A percentile compares a stretch with the other conserved stretches of the same genome.
phyloP scores from a whole-genome alignment of 1,140 invertebrate genomes.

The Trichogramma pretiosum region DNA sequence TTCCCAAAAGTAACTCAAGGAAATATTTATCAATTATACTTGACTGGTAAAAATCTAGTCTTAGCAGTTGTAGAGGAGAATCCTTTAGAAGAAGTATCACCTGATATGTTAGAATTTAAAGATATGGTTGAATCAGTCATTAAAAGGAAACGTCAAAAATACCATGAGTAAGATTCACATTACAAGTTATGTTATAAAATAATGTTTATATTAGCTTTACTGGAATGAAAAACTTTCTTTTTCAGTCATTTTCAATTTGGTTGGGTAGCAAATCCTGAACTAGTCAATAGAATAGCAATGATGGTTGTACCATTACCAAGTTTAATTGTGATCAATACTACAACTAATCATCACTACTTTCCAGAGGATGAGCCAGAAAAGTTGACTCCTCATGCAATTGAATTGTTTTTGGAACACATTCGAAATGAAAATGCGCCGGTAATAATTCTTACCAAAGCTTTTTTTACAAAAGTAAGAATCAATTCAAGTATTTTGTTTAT shows the following conservation, averaged over 20 bases:
- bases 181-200: neutral
- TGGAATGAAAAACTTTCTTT: conserved; percentile 15
- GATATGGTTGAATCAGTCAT: conserved; percentile 81
- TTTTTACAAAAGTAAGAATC: neutral
- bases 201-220: too few relatives aligned
- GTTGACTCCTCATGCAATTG: conserved; percentile 69
- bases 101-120: conserved; percentile 73
- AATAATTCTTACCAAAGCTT: conserved; percentile 13
- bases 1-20: conserved; percentile 80
- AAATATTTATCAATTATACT: conserved; percentile 73
- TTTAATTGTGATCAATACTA: conserved; percentile 81
- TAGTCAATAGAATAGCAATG: conserved; percentile 89
- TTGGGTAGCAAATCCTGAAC: conserved; percentile 75
- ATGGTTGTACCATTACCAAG: conserved; percentile 71
- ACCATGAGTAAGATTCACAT: conserved; percentile 56
- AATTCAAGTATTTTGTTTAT: conserved; percentile 18
- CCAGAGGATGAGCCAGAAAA: conserved; percentile 74
- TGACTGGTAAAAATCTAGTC: conserved; percentile 79
- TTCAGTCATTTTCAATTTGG: conserved; percentile 78
- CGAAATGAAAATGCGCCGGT: conserved; percentile 64
- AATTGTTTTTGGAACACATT: conserved; percentile 68
- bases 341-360: conserved; percentile 81
- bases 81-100: conserved; percentile 69
- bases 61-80: conserved; percentile 82
- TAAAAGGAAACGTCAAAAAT: conserved; percentile 63